These are phyloP conservation scores for Pilophorus perplexus DNA, from an alignment of 2,888 invertebrate species.

Conservation along the genomic window DNA sequence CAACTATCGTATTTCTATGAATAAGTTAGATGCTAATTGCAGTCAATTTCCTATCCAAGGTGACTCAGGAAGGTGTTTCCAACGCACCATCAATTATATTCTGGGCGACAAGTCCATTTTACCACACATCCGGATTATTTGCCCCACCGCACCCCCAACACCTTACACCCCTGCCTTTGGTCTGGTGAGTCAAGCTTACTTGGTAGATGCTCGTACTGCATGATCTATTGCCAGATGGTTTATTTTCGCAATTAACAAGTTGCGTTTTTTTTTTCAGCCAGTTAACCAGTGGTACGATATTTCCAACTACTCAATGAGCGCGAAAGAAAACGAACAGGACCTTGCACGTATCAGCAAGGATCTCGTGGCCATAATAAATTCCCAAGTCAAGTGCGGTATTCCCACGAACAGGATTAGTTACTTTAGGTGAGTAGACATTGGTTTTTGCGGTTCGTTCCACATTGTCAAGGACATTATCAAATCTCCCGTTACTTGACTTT, in stretches of 20 bases:
- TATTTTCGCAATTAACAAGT: too few relatives aligned
- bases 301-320: constrained; percentile 58
- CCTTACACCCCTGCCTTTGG: constrained; percentile 62
- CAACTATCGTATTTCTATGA: too few relatives aligned
- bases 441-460: too few relatives aligned
- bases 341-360: constrained; percentile 58
- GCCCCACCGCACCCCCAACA: constrained; percentile 73
- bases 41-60: constrained; percentile 59
- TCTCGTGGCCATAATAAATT: constrained; percentile 57
- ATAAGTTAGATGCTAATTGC: too few relatives aligned
- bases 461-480: too few relatives aligned
- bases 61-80: constrained; percentile 61
- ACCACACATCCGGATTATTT: constrained; percentile 71
- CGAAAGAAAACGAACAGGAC: constrained; percentile 64
- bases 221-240: too few relatives aligned
- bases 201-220: too few relatives aligned
- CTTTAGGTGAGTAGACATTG: too few relatives aligned
- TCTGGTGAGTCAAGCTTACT: background rate
- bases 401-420: constrained; percentile 67
- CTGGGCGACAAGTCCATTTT: constrained; percentile 60
- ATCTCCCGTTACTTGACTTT: constrained; percentile 64
- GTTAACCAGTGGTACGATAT: constrained; percentile 70
- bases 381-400: constrained; percentile 66
- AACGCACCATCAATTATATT: constrained; percentile 61
- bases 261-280: constrained; percentile 26